These are phyloP conservation scores for Hydraecia micacea DNA, from an alignment of 2,888 invertebrate species.

Conservation along the genomic window DNA sequence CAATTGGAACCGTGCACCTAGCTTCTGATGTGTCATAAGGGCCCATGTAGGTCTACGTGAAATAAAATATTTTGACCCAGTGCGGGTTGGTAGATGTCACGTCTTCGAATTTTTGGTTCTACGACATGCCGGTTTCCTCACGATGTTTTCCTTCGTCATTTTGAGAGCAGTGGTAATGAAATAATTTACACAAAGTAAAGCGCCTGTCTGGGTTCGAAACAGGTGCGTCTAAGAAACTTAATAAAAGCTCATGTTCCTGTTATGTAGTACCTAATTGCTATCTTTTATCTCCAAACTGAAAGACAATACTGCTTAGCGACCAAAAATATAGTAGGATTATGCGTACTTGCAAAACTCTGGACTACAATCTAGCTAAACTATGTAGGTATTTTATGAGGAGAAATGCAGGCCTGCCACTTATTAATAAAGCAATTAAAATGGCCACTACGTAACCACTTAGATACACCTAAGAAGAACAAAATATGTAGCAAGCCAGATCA, in stretches of 20 bases:
- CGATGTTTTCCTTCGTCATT: background rate
- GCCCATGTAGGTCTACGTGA: background rate
- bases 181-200: background rate
- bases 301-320: too few species aligned
- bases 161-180: background rate
- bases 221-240: background rate
- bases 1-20: background rate
- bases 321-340: too few species aligned
- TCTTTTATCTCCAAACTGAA: too few species aligned
- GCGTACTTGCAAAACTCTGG: too few species aligned
- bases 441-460: background rate
- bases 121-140: background rate
- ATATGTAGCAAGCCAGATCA: background rate
- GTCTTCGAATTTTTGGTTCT: background rate
- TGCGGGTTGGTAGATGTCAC: background rate
- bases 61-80: background rate
- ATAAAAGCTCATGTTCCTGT: too few species aligned
- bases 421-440: constrained; percentile 16
- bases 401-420: background rate
- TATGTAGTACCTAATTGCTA: too few species aligned
- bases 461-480: constrained; percentile 10
- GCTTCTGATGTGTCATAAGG: background rate
- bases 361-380: background rate
- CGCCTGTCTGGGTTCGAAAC: too few species aligned
- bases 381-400: background rate